A percentile compares a stretch with the other conserved stretches of the same genome.
phyloP scores from a whole-genome alignment of 2,888 invertebrate genomes.

The Sarcophaga carnaria region DNA sequence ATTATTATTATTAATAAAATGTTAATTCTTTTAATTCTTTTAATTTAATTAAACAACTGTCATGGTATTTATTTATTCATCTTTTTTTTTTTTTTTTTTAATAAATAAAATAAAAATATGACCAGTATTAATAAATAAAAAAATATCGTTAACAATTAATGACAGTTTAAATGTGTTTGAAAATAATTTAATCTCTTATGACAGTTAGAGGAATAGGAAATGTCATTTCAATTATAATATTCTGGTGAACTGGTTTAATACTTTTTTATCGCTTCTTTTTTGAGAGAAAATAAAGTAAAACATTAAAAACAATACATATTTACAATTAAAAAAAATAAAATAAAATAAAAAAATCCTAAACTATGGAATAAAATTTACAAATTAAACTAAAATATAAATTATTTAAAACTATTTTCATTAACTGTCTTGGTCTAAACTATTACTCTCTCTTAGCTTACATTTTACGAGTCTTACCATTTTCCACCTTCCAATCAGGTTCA shows the following conservation, averaged over 20 bases:
- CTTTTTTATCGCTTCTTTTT: background rate
- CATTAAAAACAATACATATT: too few relatives aligned
- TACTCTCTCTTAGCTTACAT: slow-evolving; percentile 8
- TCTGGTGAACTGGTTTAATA: background rate
- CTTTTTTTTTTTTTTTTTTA: slow-evolving; percentile 10
- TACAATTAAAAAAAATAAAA: too few relatives aligned
- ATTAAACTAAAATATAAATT: background rate
- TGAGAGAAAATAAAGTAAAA: background rate
- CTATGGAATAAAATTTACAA: background rate
- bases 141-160: slow-evolving; percentile 54
- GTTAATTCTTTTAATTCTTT: slow-evolving; percentile 33
- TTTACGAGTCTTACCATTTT: slow-evolving; percentile 72
- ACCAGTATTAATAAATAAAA: slow-evolving; percentile 49
- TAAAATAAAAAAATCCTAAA: too few relatives aligned
- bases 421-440: too few relatives aligned
- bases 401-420: too few relatives aligned
- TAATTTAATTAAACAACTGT: slow-evolving; percentile 62
- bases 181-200: slow-evolving; percentile 54
- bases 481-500: slow-evolving; percentile 77
- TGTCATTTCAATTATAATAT: slow-evolving; percentile 30
- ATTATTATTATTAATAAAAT: slow-evolving; percentile 14
- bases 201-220: slow-evolving; percentile 42
- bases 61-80: background rate
- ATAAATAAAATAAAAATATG: too few relatives aligned
- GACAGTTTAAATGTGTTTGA: slow-evolving; percentile 46